Conservation (phyloP, 2,113 vertebrate species). For the Scomber japonicus region DNA sequence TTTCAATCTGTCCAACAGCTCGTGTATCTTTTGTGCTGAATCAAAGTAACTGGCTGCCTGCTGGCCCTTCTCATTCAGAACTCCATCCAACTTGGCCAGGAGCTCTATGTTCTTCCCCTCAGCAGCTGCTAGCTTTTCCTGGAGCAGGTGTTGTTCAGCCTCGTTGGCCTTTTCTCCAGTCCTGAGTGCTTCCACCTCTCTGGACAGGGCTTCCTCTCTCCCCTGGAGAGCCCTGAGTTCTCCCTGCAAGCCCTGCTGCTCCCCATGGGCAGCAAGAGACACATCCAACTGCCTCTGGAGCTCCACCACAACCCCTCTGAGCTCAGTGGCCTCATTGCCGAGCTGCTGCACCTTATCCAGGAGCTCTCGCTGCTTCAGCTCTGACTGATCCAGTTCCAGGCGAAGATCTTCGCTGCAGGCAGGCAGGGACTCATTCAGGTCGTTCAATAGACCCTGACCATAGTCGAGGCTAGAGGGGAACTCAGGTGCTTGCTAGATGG, state of each 20-base stretch:
- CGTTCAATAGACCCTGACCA: slow-evolving; percentile 85
- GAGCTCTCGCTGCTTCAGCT: slow-evolving; percentile 89
- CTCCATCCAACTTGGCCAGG: slow-evolving; percentile 74
- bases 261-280: slow-evolving; percentile 83
- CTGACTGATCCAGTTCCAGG: slow-evolving; percentile 92
- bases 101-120: slow-evolving; percentile 85
- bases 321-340: slow-evolving; percentile 89
- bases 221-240: slow-evolving; percentile 64
- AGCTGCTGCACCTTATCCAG: slow-evolving; percentile 86
- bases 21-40: slow-evolving; percentile 83
- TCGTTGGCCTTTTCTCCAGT: slow-evolving; percentile 67
- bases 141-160: slow-evolving; percentile 74
- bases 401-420: slow-evolving; percentile 86
- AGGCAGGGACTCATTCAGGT: slow-evolving; percentile 82
- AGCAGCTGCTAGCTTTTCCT: slow-evolving; percentile 73
- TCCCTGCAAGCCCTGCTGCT: slow-evolving; percentile 82
- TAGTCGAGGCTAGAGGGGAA: slow-evolving; percentile 89
- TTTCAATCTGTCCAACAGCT: slow-evolving; percentile 87
- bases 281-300: slow-evolving; percentile 89
- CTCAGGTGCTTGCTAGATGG: slow-evolving; percentile 86
- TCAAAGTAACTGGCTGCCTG: slow-evolving; percentile 80
- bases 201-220: slow-evolving; percentile 77
- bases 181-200: slow-evolving; percentile 79
- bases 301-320: slow-evolving; percentile 83
- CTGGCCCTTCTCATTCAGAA: slow-evolving; percentile 82